Evolutionary conservation across 2,888 invertebrate genomes (phyloP).

Genomic region (Caenorhabditis sulstoni): DNA sequence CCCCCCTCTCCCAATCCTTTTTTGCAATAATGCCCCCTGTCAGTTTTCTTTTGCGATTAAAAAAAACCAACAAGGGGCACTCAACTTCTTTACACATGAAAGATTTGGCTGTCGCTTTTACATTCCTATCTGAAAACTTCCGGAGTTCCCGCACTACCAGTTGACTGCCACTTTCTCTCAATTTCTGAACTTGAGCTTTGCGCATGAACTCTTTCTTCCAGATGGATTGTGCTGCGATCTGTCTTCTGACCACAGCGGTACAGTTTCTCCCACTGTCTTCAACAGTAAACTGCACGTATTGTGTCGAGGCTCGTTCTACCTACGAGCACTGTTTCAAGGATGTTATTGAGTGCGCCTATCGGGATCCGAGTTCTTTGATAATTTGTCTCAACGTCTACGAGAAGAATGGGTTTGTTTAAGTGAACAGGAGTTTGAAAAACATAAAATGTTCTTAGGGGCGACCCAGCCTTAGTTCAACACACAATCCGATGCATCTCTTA

Average conservation of each 20-base stretch:
- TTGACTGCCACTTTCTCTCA: not conserved
- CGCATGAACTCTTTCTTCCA: constrained; percentile 25
- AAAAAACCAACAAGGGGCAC: constrained; percentile 22
- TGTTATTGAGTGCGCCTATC: constrained; percentile 72
- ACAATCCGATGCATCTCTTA: constrained; percentile 66
- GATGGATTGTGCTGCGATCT: constrained; percentile 68
- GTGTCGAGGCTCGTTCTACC: constrained; percentile 69
- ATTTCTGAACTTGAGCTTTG: not conserved
- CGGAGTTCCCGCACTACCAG: constrained; percentile 22
- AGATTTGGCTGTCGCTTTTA: not conserved
- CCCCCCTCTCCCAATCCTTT: constrained; percentile 4
- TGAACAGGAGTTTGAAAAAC: not conserved
- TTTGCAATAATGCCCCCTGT: not conserved
- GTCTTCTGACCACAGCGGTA: constrained; percentile 64
- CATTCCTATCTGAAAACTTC: constrained; percentile 45
- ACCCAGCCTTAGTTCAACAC: constrained; percentile 59
- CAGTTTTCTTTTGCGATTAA: constrained; percentile 1
- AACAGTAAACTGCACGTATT: constrained; percentile 64
- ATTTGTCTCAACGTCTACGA: constrained; percentile 67
- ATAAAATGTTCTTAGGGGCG: constrained; percentile 28
- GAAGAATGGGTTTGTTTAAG: constrained; percentile 52
- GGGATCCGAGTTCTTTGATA: constrained; percentile 69
- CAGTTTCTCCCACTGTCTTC: constrained; percentile 55
- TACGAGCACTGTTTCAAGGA: constrained; percentile 71
- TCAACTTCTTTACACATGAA: constrained; percentile 42